Evolutionary conservation across 2,113 vertebrate genomes (phyloP).

Genomic region (pig (Sus scrofa)): T2T-Sscrofa CM000822.6:14500501-14501000

Average conservation of each 20-base stretch:
- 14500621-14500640: not conserved
- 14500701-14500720: not conserved
- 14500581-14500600: not conserved
- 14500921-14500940: slow-evolving; percentile 50
- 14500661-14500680: not conserved
- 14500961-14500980: not conserved
- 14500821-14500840: not conserved
- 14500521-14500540: not conserved
- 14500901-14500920: slow-evolving; percentile 3
- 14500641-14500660: not conserved
- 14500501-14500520: not conserved
- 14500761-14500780: not conserved
- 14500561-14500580: not conserved
- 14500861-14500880: not conserved
- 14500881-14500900: not conserved
- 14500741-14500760: not conserved
- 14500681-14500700: not conserved
- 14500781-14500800: not conserved
- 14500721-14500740: not conserved
- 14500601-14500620: not conserved
- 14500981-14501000: slow-evolving; percentile 2
- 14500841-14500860: slow-evolving; percentile 2
- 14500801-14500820: not conserved
- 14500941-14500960: not conserved
- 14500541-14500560: not conserved